Evolutionary conservation across 2,888 invertebrate species (phyloP).

Genomic region (Drosophila multiciliata): DNA sequence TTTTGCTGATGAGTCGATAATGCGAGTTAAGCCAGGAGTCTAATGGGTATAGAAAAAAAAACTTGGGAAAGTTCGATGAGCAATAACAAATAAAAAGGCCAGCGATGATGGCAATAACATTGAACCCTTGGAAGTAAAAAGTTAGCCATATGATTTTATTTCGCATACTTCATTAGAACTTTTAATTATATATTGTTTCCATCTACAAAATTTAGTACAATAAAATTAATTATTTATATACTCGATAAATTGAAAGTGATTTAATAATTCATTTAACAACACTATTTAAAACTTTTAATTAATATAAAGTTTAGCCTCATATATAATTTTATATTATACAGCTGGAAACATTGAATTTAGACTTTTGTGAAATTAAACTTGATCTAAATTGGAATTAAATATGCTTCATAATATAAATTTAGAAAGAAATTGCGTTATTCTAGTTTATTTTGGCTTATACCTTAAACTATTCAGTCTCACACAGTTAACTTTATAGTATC

Average conservation of each 20-base stretch:
- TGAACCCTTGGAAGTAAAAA: not conserved
- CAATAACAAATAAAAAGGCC: not conserved
- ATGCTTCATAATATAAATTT: not conserved
- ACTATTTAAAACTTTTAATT: not conserved
- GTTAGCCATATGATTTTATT: not conserved
- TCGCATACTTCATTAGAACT: not conserved
- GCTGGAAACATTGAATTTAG: not conserved
- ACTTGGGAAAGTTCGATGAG: not conserved
- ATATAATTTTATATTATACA: too few relatives aligned
- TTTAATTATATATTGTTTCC: not conserved
- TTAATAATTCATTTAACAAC: not conserved
- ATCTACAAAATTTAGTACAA: not conserved
- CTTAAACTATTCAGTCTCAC: not conserved
- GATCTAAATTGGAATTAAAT: not conserved
- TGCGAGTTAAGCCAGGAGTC: not conserved
- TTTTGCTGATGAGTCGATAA: not conserved
- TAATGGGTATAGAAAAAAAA: not conserved
- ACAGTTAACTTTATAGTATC: not conserved
- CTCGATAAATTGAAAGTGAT: not conserved
- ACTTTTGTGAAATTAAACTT: not conserved
- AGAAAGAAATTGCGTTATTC: not conserved
- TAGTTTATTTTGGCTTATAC: not conserved
- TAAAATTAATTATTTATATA: not conserved
- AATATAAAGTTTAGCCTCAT: too few relatives aligned
- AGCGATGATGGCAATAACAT: not conserved